Conservation (phyloP, 1,140 invertebrate genomes). For the Trichoplusia ni region DNA sequence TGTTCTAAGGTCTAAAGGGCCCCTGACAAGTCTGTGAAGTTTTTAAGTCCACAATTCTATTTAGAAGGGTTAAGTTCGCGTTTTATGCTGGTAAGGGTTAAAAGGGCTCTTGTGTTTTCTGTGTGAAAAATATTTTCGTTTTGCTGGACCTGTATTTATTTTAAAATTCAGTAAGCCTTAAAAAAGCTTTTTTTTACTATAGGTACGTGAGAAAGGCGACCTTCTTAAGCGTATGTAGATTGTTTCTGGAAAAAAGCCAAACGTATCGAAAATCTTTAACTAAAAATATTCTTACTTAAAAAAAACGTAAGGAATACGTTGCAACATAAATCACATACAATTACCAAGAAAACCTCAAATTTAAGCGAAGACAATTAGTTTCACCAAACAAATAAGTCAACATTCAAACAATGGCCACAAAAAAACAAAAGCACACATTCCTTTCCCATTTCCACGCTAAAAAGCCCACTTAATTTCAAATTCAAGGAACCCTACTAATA, state of each 20-base stretch:
- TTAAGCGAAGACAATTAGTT: conserved; percentile 1
- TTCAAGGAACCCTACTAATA: not conserved
- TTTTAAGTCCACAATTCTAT: conserved; percentile 41
- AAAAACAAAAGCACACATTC: too few relatives aligned
- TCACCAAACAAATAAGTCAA: not conserved
- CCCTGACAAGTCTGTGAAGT: conserved; percentile 58
- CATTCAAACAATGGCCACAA: too few relatives aligned
- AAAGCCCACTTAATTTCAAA: conserved; percentile 4
- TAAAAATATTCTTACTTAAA: not conserved
- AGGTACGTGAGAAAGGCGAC: too few relatives aligned
- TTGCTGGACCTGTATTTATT: not conserved
- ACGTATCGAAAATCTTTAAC: too few relatives aligned
- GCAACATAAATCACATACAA: too few relatives aligned
- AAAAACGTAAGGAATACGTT: not conserved
- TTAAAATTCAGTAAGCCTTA: too few relatives aligned
- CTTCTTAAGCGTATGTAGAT: too few relatives aligned
- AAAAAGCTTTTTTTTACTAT: not conserved
- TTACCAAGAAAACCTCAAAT: too few relatives aligned
- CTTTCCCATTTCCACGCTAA: not conserved
- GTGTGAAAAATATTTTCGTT: not conserved
- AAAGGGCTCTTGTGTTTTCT: not conserved
- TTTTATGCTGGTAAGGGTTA: not conserved
- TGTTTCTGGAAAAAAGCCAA: too few relatives aligned
- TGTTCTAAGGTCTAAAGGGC: conserved; percentile 52
- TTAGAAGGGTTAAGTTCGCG: conserved; percentile 8